Evolutionary conservation across 2,888 invertebrate species (phyloP).

Genomic region (Sinelater perroti): DNA sequence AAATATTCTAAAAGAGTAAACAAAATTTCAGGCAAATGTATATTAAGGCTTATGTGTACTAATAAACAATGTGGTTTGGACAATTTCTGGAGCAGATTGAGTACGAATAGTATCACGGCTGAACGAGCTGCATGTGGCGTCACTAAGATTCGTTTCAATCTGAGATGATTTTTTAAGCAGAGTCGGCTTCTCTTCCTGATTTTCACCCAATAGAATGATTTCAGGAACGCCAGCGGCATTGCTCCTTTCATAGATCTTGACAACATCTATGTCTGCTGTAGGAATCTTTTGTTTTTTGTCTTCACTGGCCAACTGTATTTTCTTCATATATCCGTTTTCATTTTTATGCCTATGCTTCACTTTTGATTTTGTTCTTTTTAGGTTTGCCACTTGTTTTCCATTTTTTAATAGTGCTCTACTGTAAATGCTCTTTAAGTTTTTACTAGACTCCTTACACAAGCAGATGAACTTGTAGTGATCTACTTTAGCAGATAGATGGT

Average conservation of each 20-base stretch:
- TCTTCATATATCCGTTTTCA: not conserved
- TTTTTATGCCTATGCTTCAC: constrained; percentile 1
- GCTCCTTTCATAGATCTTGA: constrained; percentile 50
- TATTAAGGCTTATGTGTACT: constrained; percentile 29
- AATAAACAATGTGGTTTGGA: constrained; percentile 41
- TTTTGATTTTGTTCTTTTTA: not conserved
- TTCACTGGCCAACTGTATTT: not conserved
- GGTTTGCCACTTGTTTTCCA: not conserved
- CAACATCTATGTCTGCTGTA: constrained; percentile 24
- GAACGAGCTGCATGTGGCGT: not conserved
- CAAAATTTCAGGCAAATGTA: constrained; percentile 7
- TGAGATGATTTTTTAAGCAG: not conserved
- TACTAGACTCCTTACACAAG: constrained; percentile 52
- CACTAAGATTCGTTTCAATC: not conserved
- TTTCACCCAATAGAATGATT: constrained; percentile 46
- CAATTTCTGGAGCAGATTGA: constrained; percentile 45
- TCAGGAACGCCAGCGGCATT: constrained; percentile 44
- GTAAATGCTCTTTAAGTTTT: constrained; percentile 45
- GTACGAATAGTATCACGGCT: constrained; percentile 38
- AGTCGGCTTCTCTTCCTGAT: not conserved
- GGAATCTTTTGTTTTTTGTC: constrained; percentile 2
- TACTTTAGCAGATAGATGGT: constrained; percentile 50
- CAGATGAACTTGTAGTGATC: constrained; percentile 49
- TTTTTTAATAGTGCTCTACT: constrained; percentile 3
- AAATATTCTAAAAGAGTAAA: not conserved